A percentile compares a stretch with the other conserved stretches of the same genome.
These are phyloP conservation scores for Mactromeris polynyma DNA, from an alignment of 2,888 invertebrate genomes.

Conservation along the genomic window DNA sequence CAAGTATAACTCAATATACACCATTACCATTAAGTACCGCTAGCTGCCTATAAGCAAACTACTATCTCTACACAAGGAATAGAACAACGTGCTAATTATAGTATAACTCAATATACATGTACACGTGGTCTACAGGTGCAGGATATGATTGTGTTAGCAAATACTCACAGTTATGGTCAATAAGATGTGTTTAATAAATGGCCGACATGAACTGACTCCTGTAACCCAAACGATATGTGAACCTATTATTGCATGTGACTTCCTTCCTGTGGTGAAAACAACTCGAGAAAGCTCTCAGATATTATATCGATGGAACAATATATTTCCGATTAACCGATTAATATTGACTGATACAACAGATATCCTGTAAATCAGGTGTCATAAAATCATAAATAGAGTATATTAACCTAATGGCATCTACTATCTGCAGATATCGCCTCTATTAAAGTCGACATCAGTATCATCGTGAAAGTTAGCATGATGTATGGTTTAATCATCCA, in stretches of 20 bases:
- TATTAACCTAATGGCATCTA: background rate
- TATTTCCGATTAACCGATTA: background rate
- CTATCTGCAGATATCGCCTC: background rate
- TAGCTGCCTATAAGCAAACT: no score
- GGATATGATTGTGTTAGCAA: background rate
- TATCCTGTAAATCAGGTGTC: background rate
- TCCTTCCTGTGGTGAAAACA: background rate
- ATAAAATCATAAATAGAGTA: background rate
- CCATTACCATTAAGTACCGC: no score
- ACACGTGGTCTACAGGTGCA: no score
- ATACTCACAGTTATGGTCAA: background rate
- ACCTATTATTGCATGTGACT: background rate
- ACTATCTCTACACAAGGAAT: no score
- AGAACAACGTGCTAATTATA: no score
- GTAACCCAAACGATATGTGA: background rate
- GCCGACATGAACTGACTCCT: no score
- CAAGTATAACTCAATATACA: no score
- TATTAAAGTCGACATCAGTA: background rate
- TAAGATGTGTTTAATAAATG: background rate
- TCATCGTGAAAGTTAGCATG: background rate
- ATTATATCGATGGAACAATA: background rate
- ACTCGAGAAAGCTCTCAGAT: background rate
- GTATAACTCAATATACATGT: no score
- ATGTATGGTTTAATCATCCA: background rate
- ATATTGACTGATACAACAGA: background rate